These are phyloP conservation scores for Margarornis squamiger DNA, from an alignment of 2,797 vertebrate genomes.

Conservation along the genomic window DNA sequence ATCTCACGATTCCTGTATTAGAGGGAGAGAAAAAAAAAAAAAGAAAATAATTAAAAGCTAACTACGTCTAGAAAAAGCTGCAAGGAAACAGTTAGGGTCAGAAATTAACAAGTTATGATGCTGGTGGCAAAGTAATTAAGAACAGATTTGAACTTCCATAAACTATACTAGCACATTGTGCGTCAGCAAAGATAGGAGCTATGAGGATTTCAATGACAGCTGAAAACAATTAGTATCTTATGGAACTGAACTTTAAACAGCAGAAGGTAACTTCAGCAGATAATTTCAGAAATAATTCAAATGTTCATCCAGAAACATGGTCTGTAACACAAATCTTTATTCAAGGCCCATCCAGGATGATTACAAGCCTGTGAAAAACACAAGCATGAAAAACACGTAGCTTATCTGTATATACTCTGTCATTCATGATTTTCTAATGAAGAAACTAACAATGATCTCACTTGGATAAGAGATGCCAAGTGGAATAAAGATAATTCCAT, in stretches of 20 bases:
- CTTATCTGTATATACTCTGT: background rate
- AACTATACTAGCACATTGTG: background rate
- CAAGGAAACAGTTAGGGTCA: background rate
- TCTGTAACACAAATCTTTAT: background rate
- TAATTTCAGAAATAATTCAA: background rate
- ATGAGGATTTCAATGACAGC: background rate
- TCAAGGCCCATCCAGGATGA: background rate
- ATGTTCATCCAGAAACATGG: background rate
- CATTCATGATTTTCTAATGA: background rate
- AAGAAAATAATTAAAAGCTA: background rate
- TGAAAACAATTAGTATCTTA: background rate
- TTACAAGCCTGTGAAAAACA: background rate
- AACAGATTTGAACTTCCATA: background rate
- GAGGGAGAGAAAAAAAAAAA: background rate
- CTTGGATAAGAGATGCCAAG: background rate
- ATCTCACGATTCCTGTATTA: conserved; percentile 92
- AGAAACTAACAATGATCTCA: background rate
- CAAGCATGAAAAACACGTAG: background rate
- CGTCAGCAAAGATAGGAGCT: background rate
- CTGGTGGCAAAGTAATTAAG: background rate
- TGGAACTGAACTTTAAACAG: background rate
- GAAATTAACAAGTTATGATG: background rate
- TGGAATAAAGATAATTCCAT: background rate
- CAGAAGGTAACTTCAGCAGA: background rate
- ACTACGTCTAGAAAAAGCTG: background rate